Conservation (phyloP, 2,888 invertebrate genomes). For the Scaptomyza polygonia region DNA sequence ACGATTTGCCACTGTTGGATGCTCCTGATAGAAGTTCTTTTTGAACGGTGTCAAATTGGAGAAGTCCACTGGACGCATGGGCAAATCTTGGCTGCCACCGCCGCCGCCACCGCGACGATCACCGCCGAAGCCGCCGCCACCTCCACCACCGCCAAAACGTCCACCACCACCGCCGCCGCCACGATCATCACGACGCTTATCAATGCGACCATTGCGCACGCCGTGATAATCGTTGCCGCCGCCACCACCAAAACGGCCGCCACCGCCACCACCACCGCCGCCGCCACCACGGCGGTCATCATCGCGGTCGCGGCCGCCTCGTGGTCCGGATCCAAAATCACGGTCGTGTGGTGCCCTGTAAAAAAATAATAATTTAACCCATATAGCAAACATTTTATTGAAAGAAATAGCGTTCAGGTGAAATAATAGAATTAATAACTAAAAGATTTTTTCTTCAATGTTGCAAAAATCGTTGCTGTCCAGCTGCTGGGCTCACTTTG, state of each 20-base stretch:
- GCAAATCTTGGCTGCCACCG: constrained; percentile 91
- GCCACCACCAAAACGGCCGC: constrained; percentile 84
- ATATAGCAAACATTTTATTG: neutral
- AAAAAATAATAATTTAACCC: neutral
- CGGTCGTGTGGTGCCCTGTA: constrained; percentile 83
- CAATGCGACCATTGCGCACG: constrained; percentile 80
- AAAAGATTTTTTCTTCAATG: neutral
- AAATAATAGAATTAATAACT: neutral
- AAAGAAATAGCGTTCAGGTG: no score
- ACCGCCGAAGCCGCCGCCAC: constrained; percentile 86
- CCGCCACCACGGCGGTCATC: constrained; percentile 85
- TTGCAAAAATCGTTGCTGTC: constrained; percentile 2
- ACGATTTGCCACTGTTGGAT: constrained; percentile 87
- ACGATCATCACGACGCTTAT: constrained; percentile 84
- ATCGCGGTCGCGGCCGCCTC: constrained; percentile 89
- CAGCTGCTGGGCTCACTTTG: constrained; percentile 48
- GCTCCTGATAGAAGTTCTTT: constrained; percentile 93
- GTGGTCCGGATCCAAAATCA: constrained; percentile 79
- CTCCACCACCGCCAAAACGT: constrained; percentile 95
- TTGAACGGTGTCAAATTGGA: constrained; percentile 89
- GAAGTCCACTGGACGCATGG: constrained; percentile 90
- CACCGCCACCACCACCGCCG: constrained; percentile 57
- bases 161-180: constrained; percentile 68
- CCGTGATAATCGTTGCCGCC: constrained; percentile 90
- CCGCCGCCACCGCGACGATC: constrained; percentile 85